phyloP scores from a whole-genome alignment of 1,140 invertebrate species.

The Palaemon carinicauda region DNA sequence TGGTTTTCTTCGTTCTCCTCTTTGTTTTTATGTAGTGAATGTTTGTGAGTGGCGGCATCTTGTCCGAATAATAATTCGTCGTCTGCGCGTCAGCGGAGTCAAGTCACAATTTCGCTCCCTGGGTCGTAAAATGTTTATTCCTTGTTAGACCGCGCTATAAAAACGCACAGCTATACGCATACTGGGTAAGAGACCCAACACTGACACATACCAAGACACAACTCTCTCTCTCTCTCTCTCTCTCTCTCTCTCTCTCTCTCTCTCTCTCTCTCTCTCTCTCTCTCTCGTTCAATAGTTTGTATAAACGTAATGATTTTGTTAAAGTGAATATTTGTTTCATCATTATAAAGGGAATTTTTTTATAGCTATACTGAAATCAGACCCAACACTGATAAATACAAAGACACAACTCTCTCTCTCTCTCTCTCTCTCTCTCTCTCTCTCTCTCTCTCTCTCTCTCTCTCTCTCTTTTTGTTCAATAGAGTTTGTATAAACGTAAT shows the following conservation, averaged over 20 bases:
- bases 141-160: constrained; percentile 41
- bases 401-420: no score
- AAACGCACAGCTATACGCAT: background rate
- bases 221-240: background rate
- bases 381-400: no score
- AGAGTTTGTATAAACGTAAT: no score
- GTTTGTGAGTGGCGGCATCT: background rate
- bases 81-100: background rate
- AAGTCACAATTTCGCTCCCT: constrained; percentile 23
- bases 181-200: background rate
- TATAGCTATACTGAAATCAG: no score
- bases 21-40: no score
- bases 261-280: background rate
- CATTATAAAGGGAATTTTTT: no score
- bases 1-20: no score
- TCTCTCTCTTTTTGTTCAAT: background rate
- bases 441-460: no score
- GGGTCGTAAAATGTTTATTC: constrained; percentile 44
- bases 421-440: no score
- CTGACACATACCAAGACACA: background rate
- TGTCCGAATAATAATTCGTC: constrained; percentile 4
- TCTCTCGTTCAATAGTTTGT: background rate
- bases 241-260: constrained; percentile 9
- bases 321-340: no score
- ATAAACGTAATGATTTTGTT: no score